Evolutionary conservation across 1,140 invertebrate species (phyloP), one percentile per base, ranked within the genome.

Genomic region (Centruroides sculpturatus): DNA sequence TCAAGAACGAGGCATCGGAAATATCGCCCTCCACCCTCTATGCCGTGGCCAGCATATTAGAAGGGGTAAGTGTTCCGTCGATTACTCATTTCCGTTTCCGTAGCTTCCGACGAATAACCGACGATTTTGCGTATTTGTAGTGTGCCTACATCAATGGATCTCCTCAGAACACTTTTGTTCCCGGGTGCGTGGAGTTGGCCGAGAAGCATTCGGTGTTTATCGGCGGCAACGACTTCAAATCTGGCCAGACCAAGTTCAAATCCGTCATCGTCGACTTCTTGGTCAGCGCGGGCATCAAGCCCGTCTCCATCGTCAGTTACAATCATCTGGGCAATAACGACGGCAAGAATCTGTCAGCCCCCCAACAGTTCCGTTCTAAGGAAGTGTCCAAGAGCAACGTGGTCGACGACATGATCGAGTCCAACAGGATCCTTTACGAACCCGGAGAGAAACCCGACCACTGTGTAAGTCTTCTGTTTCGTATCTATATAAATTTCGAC

Each of bases 291-390:
- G 94, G 94, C 49, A 85, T 98, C 56, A 97, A 97, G 73, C 94
- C 93, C 0, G 85, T 90, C 0, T 93, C 89, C n/a, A 94, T 98
- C 66, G 93, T 94, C 41, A 96, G 92, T 69, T 98, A 98, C 75
- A 98, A 98, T 72, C 94, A 98, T 76, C 79, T 98, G 57, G 94
- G 94, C 0, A 98, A 98, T 72, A 98, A 98, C 71, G 94, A 98
- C 75, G 94, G 94, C 23, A 89, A 86, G 70, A 98, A 98, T 74
- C 79, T 98, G n/a, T 93, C 89, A 4, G 87, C 92, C 13, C 89
- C 90, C 0, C 75, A 87, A 68, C 92, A 95, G 71, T 98, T 98
- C 75, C 80, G 78, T 50, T 81, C 77, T 34, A 79, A 79, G 71
- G 77, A 80, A 71, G 93, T 96, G 61, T 89, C 89, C 1, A 96